phyloP scores from a whole-genome alignment of 2,888 invertebrate genomes.

The Limenitis camilla region DNA sequence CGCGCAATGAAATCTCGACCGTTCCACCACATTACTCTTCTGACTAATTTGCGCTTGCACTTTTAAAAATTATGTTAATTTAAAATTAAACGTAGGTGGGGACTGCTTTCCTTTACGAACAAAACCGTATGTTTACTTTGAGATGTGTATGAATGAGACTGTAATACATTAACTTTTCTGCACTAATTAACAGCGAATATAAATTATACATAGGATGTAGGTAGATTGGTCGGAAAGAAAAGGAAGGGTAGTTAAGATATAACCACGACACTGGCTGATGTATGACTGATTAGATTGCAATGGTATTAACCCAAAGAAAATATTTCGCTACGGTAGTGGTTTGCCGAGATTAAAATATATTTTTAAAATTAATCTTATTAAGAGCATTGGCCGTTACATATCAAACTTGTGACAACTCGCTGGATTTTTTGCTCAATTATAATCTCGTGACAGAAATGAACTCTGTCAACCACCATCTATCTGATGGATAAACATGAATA shows the following conservation, averaged over 20 bases:
- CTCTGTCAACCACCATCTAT: no score
- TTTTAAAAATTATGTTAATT: constrained; percentile 22
- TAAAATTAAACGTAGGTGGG: constrained; percentile 21
- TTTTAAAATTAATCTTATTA: no score
- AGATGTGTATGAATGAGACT: constrained; percentile 13
- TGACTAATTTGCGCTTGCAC: constrained; percentile 25
- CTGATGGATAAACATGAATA: neutral
- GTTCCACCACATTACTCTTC: constrained; percentile 29
- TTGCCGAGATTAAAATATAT: no score
- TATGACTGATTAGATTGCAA: no score
- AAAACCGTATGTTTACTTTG: constrained; percentile 26
- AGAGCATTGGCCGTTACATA: neutral
- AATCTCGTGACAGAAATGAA: constrained; percentile 9
- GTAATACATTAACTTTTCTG: no score
- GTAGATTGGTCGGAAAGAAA: no score
- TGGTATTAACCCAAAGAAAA: no score
- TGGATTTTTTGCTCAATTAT: constrained; percentile 10
- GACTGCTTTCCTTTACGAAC: constrained; percentile 23
- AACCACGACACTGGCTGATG: no score
- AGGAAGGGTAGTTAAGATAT: no score
- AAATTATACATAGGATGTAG: no score
- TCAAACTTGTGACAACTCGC: neutral
- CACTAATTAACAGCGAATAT: no score
- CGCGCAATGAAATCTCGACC: constrained; percentile 35
- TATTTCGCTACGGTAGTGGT: no score